These are phyloP conservation scores for Hippolais icterina DNA, from an alignment of 2,113 vertebrate species.

Conservation along the genomic window DNA sequence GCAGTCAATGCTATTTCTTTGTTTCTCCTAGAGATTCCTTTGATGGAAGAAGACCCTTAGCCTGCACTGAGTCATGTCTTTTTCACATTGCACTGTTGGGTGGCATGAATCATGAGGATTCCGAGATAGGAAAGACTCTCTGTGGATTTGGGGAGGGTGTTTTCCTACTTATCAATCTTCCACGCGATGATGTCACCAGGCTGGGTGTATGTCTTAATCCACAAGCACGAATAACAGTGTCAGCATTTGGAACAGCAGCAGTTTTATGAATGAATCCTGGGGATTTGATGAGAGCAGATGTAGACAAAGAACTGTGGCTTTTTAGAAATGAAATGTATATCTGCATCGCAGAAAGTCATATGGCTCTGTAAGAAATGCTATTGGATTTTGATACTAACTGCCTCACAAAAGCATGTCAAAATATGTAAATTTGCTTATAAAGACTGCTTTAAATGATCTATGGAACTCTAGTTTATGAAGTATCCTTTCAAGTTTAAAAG, in stretches of 20 bases:
- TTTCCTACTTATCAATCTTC: conserved; percentile 33
- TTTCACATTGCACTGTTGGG: neutral
- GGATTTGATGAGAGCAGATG: conserved; percentile 49
- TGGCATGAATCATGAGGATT: conserved; percentile 12
- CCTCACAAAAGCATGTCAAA: conserved; percentile 70
- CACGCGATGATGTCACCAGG: neutral
- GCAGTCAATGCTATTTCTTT: neutral
- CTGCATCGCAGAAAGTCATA: conserved; percentile 35
- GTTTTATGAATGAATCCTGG: conserved; percentile 58
- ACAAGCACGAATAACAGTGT: neutral
- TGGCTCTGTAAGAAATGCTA: conserved; percentile 23
- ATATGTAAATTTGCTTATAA: conserved; percentile 66
- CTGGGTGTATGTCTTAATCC: neutral
- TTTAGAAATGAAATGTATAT: conserved; percentile 24
- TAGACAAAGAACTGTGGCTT: conserved; percentile 14
- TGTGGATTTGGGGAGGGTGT: conserved; percentile 10
- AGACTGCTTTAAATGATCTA: conserved; percentile 56
- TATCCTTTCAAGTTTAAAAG: conserved; percentile 19
- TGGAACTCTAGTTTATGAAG: conserved; percentile 36
- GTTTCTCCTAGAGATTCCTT: conserved; percentile 80
- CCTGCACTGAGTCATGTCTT: neutral
- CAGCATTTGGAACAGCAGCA: conserved; percentile 23
- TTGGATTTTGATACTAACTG: conserved; percentile 49
- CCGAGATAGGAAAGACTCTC: conserved; percentile 46
- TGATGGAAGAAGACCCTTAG: conserved; percentile 82